Conservation (phyloP, 2,797 vertebrate genomes). For the Thamnophis elegans region DNA sequence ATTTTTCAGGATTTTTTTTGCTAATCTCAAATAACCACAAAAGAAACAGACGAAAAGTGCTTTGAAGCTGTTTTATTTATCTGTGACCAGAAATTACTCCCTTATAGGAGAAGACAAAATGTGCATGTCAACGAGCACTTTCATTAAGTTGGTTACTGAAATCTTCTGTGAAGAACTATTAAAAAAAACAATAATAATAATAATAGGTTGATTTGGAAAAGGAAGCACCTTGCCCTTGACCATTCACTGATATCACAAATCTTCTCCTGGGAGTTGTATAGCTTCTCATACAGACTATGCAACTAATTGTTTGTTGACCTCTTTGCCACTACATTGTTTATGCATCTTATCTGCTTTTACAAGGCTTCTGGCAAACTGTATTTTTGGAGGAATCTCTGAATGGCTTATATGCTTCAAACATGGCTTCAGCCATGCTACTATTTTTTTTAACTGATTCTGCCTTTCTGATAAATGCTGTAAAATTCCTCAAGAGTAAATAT, state of each 20-base stretch:
- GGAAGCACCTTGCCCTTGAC: neutral
- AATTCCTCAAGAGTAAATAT: neutral
- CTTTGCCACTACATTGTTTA: neutral
- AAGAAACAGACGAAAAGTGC: neutral
- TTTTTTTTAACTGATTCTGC: neutral
- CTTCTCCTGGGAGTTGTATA: neutral
- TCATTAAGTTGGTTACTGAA: neutral
- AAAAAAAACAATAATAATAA: neutral
- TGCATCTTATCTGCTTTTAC: neutral
- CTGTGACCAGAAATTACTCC: neutral
- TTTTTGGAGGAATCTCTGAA: neutral
- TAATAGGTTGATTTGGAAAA: neutral
- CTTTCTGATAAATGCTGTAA: neutral
- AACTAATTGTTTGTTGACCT: neutral
- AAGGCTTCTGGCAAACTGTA: neutral
- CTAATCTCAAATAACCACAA: neutral
- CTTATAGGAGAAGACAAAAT: neutral
- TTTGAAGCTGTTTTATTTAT: neutral
- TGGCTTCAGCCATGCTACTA: neutral
- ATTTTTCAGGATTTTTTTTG: neutral
- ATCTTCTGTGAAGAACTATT: neutral
- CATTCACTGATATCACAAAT: neutral
- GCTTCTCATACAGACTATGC: neutral
- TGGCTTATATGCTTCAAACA: neutral
- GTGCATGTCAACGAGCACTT: neutral